Evolutionary conservation across 2,797 vertebrate genomes (phyloP).

Genomic region (Micropoecilia bifurca): DNA sequence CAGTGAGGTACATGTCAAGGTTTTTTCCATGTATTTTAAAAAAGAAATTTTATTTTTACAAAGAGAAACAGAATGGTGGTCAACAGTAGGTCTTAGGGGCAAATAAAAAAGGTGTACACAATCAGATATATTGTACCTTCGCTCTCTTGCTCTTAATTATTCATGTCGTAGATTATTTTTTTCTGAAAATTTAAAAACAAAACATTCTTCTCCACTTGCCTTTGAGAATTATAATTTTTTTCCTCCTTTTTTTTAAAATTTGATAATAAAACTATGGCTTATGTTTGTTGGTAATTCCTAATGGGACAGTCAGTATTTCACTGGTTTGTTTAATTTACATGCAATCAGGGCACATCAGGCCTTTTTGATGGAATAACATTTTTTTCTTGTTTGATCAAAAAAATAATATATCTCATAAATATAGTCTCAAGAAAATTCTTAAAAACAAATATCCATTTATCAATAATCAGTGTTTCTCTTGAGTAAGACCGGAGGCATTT

Average conservation of each 20-base stretch:
- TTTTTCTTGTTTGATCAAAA: not conserved
- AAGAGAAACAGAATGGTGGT: not conserved
- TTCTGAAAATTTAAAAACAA: not conserved
- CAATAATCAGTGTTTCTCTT: not conserved
- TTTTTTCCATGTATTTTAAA: not conserved
- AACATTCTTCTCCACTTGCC: not conserved
- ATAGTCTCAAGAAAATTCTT: not conserved
- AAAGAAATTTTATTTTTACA: not conserved
- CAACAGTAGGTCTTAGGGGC: not conserved
- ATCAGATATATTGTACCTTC: not conserved
- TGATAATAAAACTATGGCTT: not conserved
- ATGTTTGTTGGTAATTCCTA: not conserved
- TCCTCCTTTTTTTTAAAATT: not conserved
- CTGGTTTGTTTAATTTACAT: not conserved
- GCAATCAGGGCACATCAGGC: not conserved
- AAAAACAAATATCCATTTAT: not conserved
- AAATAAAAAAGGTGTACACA: not conserved
- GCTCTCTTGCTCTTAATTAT: not conserved
- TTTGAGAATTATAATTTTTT: not conserved
- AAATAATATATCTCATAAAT: not conserved
- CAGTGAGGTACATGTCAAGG: not conserved
- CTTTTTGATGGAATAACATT: not conserved
- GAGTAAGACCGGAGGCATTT: not conserved
- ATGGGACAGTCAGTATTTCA: not conserved
- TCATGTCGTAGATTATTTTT: not conserved